Conservation (phyloP, 2,797 vertebrate species). For the Artibeus lituratus region DNA sequence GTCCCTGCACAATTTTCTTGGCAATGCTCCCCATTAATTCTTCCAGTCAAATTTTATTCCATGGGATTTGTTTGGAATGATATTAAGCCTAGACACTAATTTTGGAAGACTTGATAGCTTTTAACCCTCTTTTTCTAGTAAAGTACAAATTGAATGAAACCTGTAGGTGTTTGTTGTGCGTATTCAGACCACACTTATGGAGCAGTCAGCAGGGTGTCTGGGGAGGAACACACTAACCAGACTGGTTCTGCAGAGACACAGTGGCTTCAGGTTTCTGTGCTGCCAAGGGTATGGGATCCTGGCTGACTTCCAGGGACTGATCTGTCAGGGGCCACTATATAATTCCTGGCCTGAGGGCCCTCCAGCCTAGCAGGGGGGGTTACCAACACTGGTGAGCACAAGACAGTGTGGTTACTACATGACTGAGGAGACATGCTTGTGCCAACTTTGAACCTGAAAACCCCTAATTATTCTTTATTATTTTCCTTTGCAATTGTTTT, state of each 20-base stretch:
- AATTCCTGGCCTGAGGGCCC: neutral
- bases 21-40: neutral
- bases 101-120: neutral
- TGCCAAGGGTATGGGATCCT: neutral
- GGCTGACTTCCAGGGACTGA: neutral
- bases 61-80: neutral
- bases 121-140: neutral
- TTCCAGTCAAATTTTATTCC: neutral
- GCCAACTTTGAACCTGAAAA: conserved; percentile 9
- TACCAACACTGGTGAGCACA: neutral
- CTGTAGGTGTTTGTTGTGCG: neutral
- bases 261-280: neutral
- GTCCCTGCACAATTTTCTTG: neutral
- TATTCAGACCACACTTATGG: neutral
- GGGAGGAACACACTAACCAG: neutral
- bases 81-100: neutral
- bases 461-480: neutral
- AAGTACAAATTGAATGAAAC: neutral
- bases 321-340: neutral
- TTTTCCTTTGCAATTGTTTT: neutral
- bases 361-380: neutral
- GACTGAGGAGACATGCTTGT: neutral
- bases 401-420: neutral
- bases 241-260: too few species aligned
- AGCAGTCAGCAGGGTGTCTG: neutral